Percentiles rank a stretch among this genome's conserved stretches.
phyloP scores from a whole-genome alignment of 2,113 vertebrate genomes.

The Pogona vitticeps region DNA sequence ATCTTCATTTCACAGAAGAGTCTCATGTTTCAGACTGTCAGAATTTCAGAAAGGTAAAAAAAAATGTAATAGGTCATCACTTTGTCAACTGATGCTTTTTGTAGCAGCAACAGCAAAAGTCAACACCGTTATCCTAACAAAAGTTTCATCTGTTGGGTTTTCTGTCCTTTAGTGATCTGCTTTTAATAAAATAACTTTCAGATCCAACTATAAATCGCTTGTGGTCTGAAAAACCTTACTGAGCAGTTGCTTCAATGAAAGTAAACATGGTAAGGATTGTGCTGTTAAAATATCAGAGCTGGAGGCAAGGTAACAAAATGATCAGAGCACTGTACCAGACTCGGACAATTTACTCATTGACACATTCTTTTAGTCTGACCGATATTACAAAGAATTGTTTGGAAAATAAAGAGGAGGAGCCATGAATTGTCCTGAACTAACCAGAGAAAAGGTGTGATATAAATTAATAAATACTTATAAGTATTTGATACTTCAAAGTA shows the following conservation, averaged over 20 bases:
- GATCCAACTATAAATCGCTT: too few relatives aligned
- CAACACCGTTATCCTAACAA: not conserved
- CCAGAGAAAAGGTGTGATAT: too few relatives aligned
- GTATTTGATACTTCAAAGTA: not conserved
- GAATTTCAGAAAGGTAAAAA: not conserved
- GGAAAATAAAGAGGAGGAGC: too few relatives aligned
- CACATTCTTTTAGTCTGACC: too few relatives aligned
- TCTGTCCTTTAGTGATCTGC: too few relatives aligned
- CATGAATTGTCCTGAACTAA: too few relatives aligned
- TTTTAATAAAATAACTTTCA: too few relatives aligned
- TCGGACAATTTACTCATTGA: too few relatives aligned
- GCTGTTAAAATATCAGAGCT: not conserved
- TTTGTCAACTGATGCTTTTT: not conserved
- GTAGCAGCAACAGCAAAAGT: not conserved
- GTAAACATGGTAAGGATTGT: not conserved
- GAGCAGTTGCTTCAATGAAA: too few relatives aligned
- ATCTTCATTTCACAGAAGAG: not conserved
- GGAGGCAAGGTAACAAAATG: not conserved
- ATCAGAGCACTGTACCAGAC: too few relatives aligned
- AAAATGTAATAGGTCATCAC: not conserved
- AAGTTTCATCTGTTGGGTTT: not conserved
- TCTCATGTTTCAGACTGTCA: not conserved
- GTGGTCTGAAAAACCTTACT: too few relatives aligned
- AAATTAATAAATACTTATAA: not conserved
- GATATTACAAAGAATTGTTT: too few relatives aligned